phyloP scores from a whole-genome alignment of 2,113 vertebrate genomes.

The Larimichthys polyactis region DNA sequence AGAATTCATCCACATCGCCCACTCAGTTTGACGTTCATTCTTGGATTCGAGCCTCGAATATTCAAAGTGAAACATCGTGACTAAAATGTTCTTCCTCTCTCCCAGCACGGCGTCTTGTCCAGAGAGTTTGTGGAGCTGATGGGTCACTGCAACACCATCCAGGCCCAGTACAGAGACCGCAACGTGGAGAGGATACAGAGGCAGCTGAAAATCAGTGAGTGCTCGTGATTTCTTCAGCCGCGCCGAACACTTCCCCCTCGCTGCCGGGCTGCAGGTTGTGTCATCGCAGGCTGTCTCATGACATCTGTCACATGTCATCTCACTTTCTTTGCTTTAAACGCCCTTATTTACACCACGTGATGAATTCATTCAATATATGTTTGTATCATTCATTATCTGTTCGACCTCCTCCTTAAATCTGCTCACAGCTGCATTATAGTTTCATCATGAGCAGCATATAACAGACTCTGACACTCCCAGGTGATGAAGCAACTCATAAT shows the following conservation, averaged over 20 bases:
- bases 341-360: too few species aligned
- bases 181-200: constrained; percentile 91
- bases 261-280: background rate
- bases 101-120: constrained; percentile 88
- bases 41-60: background rate
- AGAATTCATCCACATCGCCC: too few species aligned
- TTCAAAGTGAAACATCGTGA: background rate
- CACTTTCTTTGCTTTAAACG: background rate
- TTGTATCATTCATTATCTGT: background rate
- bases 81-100: fast-evolving
- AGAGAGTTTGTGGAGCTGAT: constrained; percentile 90
- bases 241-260: background rate
- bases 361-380: too few species aligned
- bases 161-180: constrained; percentile 89
- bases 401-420: background rate
- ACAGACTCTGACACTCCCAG: too few species aligned
- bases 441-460: too few species aligned
- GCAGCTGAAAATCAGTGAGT: constrained; percentile 92
- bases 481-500: too few species aligned
- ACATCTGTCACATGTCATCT: background rate
- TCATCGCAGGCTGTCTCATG: background rate
- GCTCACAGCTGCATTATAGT: background rate
- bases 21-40: background rate
- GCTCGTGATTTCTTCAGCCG: background rate
- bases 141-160: constrained; percentile 87